Evolutionary conservation across 1,140 invertebrate species (phyloP).

Genomic region (Heliconius congener): DNA sequence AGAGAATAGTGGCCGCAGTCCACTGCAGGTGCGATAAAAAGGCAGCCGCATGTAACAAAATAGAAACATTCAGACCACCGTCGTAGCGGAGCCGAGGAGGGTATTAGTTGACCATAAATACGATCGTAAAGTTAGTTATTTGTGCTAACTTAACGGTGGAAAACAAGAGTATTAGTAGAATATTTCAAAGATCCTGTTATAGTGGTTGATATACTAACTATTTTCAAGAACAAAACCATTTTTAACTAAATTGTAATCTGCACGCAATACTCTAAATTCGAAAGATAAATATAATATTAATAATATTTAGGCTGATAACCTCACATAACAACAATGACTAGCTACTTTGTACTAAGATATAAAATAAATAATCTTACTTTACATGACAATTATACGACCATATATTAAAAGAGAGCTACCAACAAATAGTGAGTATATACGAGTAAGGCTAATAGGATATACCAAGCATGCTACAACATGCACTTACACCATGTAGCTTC

Average conservation of each 20-base stretch:
- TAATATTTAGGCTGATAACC: slow-evolving; percentile 26
- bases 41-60: slow-evolving; percentile 83
- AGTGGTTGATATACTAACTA: slow-evolving; percentile 4
- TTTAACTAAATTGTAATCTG: neutral
- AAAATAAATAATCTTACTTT: slow-evolving; percentile 41
- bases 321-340: slow-evolving; percentile 65
- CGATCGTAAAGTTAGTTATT: slow-evolving; percentile 1
- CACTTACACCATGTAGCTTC: slow-evolving; percentile 57
- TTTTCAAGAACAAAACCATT: neutral
- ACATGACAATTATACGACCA: slow-evolving; percentile 33
- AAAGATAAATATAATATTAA: slow-evolving; percentile 7
- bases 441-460: slow-evolving; percentile 36
- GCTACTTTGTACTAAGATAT: slow-evolving; percentile 72
- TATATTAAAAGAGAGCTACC: slow-evolving; percentile 36
- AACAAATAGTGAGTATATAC: slow-evolving; percentile 47
- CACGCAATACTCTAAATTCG: slow-evolving; percentile 22
- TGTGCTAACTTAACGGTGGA: slow-evolving; percentile 4
- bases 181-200: neutral
- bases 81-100: slow-evolving; percentile 23
- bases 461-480: slow-evolving; percentile 72
- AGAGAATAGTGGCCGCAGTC: slow-evolving; percentile 83
- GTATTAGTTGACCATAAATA: slow-evolving; percentile 30
- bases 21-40: slow-evolving; percentile 83
- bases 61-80: slow-evolving; percentile 72
- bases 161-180: neutral